phyloP scores from a whole-genome alignment of 2,797 vertebrate species.

The Peromyscus attwateri region DNA sequence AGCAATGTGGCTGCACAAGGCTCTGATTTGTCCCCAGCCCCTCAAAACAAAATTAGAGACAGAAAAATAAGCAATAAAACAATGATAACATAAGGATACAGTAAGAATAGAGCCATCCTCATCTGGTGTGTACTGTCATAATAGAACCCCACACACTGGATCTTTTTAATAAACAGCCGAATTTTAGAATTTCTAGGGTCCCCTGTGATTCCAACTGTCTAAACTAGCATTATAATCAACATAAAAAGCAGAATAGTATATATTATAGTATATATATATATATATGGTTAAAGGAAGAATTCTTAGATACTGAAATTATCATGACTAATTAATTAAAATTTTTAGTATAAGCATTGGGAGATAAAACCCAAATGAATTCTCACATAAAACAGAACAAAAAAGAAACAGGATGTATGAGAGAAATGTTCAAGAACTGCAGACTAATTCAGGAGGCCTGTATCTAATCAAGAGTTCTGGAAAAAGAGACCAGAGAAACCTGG shows the following conservation, averaged over 20 bases:
- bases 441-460: background rate
- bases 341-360: background rate
- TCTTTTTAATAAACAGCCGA: slow-evolving; percentile 5
- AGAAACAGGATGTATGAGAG: background rate
- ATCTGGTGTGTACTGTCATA: background rate
- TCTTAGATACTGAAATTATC: slow-evolving; percentile 41
- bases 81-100: background rate
- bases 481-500: background rate
- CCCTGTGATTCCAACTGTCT: background rate
- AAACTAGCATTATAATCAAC: background rate
- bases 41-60: background rate
- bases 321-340: background rate
- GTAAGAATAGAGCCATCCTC: background rate
- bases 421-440: background rate
- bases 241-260: slow-evolving; percentile 2
- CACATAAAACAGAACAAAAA: background rate
- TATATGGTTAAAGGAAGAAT: slow-evolving; percentile 18
- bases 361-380: background rate
- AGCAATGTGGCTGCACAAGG: background rate
- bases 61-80: background rate
- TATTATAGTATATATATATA: background rate
- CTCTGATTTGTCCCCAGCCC: background rate
- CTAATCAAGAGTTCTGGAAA: background rate
- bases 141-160: background rate
- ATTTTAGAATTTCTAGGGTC: background rate